Evolutionary conservation across 2,113 vertebrate species (phyloP), one percentile per base, ranked within the genome.

Genomic region (Gila orcuttii): DNA sequence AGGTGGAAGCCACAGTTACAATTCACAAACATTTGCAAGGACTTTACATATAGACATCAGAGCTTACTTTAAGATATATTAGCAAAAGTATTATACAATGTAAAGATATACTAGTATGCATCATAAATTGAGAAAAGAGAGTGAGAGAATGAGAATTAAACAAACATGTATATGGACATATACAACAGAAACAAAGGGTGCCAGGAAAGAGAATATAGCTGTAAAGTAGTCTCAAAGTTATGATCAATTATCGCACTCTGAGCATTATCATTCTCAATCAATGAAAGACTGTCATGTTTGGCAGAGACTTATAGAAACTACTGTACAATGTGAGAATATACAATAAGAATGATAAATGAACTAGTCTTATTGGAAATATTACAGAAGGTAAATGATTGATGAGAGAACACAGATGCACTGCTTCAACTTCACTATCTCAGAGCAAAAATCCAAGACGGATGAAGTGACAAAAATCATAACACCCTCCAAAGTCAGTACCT

Each of bases 1-100:
- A 87, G 75, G 87, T 71, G 88, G 86, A 89, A 90, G 71, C 79
- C 86, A 93, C 82, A 91, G 10, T 86, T 90, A 77, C 88, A 88
- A 13, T 86, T 69, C 85, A 85, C 74, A 89, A 4, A 85, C 66
- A 83, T 73, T 83, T 59, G 62, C 78, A 1, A 57, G 75, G 31
- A 57, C 47, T 73, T 83, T 74, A 86, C 74, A 60, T 62, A 78
- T 59, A 85, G 25, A 83, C 68, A 84, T 71, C n/a, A 83, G 21
- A 83, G 31, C 52, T 62, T 83, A 73, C 25, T 69, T 73, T 59
- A 69, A 11, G 19, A 82, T 82, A 82, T 73, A 42, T 83, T 73
- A 59, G 66, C 81, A 83, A 83, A 83, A 83, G 36, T 83, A 73
- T 23, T 73, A 28, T 83, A 69, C 64, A 68, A 36, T 79, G 11